Base-by-base conservation (phyloP, 2,113 vertebrate species). In the Willisornis vidua region DNA sequence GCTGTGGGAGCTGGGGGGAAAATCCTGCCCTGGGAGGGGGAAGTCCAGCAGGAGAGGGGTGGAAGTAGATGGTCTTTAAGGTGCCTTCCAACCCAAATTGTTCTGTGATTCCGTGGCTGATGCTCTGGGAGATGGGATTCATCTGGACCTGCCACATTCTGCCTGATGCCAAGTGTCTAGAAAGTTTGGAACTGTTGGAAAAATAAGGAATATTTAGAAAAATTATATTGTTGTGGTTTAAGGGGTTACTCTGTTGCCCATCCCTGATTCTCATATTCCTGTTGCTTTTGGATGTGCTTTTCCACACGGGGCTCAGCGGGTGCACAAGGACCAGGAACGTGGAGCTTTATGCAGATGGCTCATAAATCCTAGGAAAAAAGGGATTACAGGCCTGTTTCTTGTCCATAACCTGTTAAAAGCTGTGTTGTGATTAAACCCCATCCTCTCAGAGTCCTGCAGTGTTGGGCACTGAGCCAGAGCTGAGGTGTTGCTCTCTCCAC, bases 161-260 rank as follows among this genome's bases (percentile, higher is more conserved):
- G 31, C 19, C 19, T 0, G 2, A 2, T 9, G 49, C 2, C 23
- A 59, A 29, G n/a, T 19, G 7, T 1, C 1, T 1, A 16, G 12
- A 10, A 49, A 66, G 12, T 12, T 13, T 15, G 70, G 70, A 48
- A 9, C 6, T 20, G 48, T 1, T 20, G 49, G 58, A 4, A 39
- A 63, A 85, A 57, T 1, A 5, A 11, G 37, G 66, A 39, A 39
- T 12, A 18, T 9, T 31, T 31, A 19, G 29, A 19, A 45, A 65
- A 45, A 28, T 52, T 8, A 23, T 28, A 9, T 28, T 52, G 51
- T 28, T 52, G 51, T 2, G 85, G 43, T 81, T 84, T 41, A 19
- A 72, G n/a, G 29, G 45, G n/a, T 31, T 31, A 19, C 11, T 31
- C 18, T 31, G 3, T n/a, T 4, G 1, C 12, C 37, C 26, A 24